These are phyloP conservation scores for Oxygymnocypris stewartii DNA, from an alignment of 2,113 vertebrate genomes.

Conservation along the genomic window DNA sequence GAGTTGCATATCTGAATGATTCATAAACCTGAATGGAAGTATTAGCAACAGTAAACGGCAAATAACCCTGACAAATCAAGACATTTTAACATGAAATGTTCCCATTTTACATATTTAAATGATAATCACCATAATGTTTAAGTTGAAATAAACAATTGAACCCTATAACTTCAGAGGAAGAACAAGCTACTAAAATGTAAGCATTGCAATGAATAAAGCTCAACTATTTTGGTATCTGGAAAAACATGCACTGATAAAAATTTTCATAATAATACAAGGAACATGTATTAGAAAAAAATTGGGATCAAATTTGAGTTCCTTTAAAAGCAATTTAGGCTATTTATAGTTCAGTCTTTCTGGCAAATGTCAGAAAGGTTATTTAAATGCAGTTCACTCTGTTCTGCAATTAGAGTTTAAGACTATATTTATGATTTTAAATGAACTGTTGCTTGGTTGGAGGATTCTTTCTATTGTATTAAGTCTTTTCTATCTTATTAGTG, in stretches of 20 bases:
- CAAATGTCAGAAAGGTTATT: not conserved
- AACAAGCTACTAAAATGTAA: not conserved
- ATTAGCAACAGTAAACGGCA: not conserved
- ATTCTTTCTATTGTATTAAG: constrained; percentile 36
- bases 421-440: not conserved
- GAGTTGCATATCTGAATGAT: not conserved
- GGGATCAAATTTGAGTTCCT: too few relatives aligned
- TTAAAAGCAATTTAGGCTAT: constrained; percentile 6
- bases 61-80: not conserved
- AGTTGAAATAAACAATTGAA: not conserved
- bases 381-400: not conserved
- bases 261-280: not conserved
- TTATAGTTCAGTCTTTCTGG: not conserved
- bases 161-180: not conserved
- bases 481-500: constrained; percentile 33
- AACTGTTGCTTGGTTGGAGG: not conserved
- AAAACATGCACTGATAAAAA: not conserved
- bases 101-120: too few relatives aligned
- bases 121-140: not conserved
- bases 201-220: not conserved
- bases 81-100: not conserved
- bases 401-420: constrained; percentile 22
- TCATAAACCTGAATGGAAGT: not conserved
- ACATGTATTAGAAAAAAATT: not conserved
- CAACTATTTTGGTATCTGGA: not conserved